These are phyloP conservation scores for Palythoa grandiflora DNA, from an alignment of 92 coral and sea anemone genomes.

Conservation along the genomic window DNA sequence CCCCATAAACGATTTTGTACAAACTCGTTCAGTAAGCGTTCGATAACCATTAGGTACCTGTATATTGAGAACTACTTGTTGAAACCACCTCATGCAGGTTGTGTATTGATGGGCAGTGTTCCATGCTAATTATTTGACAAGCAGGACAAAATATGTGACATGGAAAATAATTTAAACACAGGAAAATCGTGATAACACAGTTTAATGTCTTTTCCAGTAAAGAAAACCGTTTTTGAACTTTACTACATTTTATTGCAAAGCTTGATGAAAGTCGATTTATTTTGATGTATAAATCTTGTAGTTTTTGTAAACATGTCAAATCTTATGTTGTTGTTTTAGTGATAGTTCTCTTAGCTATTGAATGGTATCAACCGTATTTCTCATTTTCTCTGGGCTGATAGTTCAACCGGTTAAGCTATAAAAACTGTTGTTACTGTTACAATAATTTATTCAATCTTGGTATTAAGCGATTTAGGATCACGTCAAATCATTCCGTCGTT, in stretches of 20 bases:
- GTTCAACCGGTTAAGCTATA: not conserved
- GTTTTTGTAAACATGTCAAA: too few relatives aligned
- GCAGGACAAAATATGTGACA: not conserved
- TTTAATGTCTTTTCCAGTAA: not conserved
- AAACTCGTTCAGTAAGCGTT: not conserved
- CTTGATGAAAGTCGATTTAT: too few relatives aligned
- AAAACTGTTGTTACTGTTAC: not conserved
- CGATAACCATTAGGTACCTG: constrained; percentile 18
- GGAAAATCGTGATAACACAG: not conserved
- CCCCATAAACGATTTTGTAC: not conserved
- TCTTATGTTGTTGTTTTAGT: too few relatives aligned
- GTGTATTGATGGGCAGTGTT: constrained; percentile 28
- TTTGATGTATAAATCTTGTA: too few relatives aligned
- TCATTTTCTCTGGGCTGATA: not conserved
- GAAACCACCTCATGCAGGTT: constrained; percentile 1
- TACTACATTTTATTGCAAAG: not conserved
- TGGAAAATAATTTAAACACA: not conserved
- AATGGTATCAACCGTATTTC: not conserved
- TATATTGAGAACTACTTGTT: constrained; percentile 3
- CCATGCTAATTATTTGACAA: constrained; percentile 24
- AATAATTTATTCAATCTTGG: not conserved
- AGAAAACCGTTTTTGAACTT: not conserved
- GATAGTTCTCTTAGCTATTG: not conserved
- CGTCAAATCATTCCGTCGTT: not conserved
- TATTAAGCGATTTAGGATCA: not conserved